Conservation (phyloP, 1,140 invertebrate species). For the Leptonema lineaticorne region DNA sequence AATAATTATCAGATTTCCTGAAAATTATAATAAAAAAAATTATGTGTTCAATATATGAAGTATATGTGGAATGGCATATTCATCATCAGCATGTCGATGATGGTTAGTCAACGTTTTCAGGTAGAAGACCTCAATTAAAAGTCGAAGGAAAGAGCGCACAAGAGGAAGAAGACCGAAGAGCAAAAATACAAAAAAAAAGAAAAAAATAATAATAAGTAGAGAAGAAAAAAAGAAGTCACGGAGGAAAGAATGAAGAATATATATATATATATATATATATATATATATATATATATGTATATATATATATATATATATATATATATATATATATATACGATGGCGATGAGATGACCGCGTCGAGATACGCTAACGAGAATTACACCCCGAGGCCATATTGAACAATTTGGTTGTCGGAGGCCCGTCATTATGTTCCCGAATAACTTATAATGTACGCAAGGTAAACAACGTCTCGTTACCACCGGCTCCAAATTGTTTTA, state of each 20-base stretch:
- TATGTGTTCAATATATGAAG: no score
- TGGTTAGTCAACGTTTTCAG: background rate
- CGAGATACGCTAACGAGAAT: slow-evolving; percentile 36
- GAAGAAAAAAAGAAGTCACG: background rate
- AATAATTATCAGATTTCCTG: no score
- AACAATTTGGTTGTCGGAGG: slow-evolving; percentile 36
- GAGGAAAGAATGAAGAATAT: slow-evolving; percentile 2
- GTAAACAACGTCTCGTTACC: slow-evolving; percentile 38
- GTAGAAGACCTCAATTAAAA: slow-evolving; percentile 37
- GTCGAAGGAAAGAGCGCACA: no score
- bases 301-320: no score
- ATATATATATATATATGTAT: no score
- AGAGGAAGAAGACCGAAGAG: no score
- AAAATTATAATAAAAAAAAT: no score
- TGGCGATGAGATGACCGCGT: slow-evolving; percentile 8
- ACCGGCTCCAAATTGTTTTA: slow-evolving; percentile 37
- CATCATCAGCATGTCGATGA: background rate
- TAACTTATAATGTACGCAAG: slow-evolving; percentile 35
- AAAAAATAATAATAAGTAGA: background rate
- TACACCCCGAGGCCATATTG: slow-evolving; percentile 32
- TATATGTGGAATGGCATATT: background rate
- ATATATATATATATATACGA: no score
- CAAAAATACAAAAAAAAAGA: no score
- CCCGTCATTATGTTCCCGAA: slow-evolving; percentile 38
- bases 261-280: no score